Conservation (phyloP, 2,888 invertebrate species). For the Arge pagana region DNA sequence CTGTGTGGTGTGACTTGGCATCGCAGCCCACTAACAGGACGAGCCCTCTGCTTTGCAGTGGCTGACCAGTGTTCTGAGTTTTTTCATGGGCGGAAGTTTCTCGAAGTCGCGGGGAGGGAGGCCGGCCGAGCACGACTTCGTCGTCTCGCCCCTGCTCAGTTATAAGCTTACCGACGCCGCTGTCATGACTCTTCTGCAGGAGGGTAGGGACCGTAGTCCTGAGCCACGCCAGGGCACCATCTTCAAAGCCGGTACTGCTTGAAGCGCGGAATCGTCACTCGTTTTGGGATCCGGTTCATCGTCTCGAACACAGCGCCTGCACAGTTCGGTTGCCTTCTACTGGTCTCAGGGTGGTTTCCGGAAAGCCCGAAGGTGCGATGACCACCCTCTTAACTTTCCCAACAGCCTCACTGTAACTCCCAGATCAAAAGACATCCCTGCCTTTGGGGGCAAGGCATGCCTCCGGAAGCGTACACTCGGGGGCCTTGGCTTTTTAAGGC, state of each 20-base stretch:
- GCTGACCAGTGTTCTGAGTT: conserved; percentile 12
- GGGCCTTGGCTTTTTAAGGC: background rate
- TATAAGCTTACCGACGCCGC: background rate
- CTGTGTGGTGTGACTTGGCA: conserved; percentile 19
- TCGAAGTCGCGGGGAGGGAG: conserved; percentile 10
- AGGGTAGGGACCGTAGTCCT: background rate
- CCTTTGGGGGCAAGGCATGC: background rate
- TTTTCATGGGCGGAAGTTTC: conserved; percentile 1
- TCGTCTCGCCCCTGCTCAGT: background rate
- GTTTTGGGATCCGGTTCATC: too few relatives aligned
- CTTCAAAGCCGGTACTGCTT: background rate
- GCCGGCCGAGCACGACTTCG: background rate
- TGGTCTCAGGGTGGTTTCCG: background rate
- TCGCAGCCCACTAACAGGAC: conserved; percentile 16
- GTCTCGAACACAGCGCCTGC: too few relatives aligned
- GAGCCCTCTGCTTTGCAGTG: conserved; percentile 2
- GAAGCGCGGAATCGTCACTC: too few relatives aligned
- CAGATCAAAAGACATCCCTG: background rate
- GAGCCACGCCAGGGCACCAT: background rate
- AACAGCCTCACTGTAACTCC: background rate
- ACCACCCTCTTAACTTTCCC: background rate
- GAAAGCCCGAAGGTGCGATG: background rate
- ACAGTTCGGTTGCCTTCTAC: too few relatives aligned
- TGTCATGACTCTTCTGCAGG: background rate
- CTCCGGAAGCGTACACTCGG: background rate